phyloP scores from a whole-genome alignment of 2,797 vertebrate genomes.

The Coracias cyanogaster region DNA sequence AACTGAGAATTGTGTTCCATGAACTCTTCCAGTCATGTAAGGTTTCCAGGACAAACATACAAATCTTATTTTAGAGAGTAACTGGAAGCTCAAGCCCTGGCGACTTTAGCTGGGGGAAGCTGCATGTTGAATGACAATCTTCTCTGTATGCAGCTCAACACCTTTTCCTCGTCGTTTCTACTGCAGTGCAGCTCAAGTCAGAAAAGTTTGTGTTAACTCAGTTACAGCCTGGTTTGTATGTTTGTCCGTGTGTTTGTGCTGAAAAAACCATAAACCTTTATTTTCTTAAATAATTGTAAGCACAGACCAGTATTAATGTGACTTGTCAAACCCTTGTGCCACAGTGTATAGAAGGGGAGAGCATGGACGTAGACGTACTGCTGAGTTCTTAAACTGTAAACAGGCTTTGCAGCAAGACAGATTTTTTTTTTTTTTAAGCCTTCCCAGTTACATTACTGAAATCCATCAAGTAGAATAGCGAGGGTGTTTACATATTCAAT shows the following conservation, averaged over 20 bases:
- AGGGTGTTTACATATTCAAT: rapidly evolving
- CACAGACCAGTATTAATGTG: background rate
- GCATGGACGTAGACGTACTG: background rate
- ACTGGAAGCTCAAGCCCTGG: background rate
- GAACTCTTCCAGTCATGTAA: background rate
- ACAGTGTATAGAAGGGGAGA: background rate
- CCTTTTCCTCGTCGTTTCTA: background rate
- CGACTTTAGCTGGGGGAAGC: background rate
- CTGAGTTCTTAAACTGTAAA: background rate
- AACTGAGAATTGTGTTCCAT: background rate
- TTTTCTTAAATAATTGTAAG: background rate
- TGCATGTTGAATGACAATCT: background rate
- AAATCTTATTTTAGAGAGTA: background rate
- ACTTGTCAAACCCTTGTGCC: background rate
- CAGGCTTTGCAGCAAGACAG: background rate
- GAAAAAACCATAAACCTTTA: background rate
- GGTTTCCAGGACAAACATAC: background rate
- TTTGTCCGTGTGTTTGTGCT: conserved; percentile 27
- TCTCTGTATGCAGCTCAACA: background rate
- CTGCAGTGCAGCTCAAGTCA: background rate
- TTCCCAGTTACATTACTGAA: background rate
- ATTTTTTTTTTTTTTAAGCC: background rate
- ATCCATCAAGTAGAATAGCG: background rate
- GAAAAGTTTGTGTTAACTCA: background rate
- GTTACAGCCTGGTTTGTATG: background rate